Conservation (phyloP, 2,888 invertebrate species). For the Leuctra nigra region DNA sequence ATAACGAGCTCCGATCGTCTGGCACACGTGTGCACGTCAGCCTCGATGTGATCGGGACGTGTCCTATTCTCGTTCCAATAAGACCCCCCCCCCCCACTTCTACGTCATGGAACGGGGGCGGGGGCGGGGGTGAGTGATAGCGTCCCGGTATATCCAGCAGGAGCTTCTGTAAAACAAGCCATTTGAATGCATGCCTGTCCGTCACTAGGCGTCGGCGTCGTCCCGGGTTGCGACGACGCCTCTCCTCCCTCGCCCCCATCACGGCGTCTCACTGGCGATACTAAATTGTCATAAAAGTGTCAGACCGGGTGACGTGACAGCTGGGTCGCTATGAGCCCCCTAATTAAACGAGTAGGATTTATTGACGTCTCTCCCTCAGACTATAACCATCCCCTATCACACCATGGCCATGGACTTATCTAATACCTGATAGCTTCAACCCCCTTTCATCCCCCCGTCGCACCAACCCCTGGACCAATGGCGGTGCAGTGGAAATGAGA, state of each 20-base stretch:
- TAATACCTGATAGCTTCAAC: conserved; percentile 15
- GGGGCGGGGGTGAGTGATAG: conserved; percentile 1
- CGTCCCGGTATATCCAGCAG: not conserved
- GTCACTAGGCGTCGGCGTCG: conserved; percentile 52
- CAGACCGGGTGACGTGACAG: conserved; percentile 65
- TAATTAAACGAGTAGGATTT: conserved; percentile 45
- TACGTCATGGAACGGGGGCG: not conserved
- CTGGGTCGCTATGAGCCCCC: conserved; percentile 35
- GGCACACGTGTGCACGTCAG: not conserved
- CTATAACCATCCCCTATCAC: conserved; percentile 19
- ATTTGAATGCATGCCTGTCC: conserved; percentile 70
- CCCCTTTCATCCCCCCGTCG: not conserved
- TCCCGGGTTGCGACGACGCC: conserved; percentile 21
- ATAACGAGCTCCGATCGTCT: conserved; percentile 2
- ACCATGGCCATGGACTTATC: conserved; percentile 7
- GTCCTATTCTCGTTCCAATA: conserved; percentile 13
- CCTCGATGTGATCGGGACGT: not conserved
- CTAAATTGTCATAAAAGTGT: conserved; percentile 64
- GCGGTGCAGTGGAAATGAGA: not conserved
- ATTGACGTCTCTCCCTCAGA: conserved; percentile 34
- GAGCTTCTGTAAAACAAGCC: conserved; percentile 50
- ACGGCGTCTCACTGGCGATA: conserved; percentile 12
- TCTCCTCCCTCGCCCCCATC: not conserved
- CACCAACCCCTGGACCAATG: not conserved
- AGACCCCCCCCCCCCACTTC: not conserved